A percentile compares a stretch with the other conserved stretches of the same genome.
These are phyloP conservation scores for Heterotis niloticus DNA, from an alignment of 2,113 vertebrate genomes.

Conservation along the genomic window DNA sequence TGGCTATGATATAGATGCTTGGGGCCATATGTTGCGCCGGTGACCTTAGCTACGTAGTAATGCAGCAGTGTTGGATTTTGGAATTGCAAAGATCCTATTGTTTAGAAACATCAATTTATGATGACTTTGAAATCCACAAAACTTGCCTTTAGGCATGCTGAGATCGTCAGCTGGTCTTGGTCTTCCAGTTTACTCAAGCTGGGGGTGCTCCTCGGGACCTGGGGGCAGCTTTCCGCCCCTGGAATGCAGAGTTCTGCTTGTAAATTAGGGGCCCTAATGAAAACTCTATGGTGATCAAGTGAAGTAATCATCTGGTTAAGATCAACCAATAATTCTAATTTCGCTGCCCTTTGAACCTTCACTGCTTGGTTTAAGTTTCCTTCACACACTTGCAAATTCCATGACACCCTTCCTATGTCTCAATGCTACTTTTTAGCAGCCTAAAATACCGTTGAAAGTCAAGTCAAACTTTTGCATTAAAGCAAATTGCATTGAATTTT, in stretches of 20 bases:
- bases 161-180: conserved; percentile 39
- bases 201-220: conserved; percentile 73
- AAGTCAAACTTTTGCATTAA: conserved; percentile 27
- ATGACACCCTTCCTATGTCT: conserved; percentile 45
- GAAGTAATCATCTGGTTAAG: conserved; percentile 99
- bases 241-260: conserved; percentile 88
- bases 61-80: too few relatives aligned
- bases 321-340: conserved; percentile 98
- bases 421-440: conserved; percentile 3
- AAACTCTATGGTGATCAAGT: conserved; percentile 89
- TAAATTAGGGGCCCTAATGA: conserved; percentile 97
- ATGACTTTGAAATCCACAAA: background rate
- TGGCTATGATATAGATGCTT: too few relatives aligned
- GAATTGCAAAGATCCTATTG: background rate
- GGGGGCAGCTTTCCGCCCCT: conserved; percentile 68
- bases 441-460: conserved; percentile 26
- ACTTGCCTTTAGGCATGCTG: background rate
- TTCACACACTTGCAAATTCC: conserved; percentile 85
- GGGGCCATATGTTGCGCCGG: too few relatives aligned
- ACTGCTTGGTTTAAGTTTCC: conserved; percentile 91
- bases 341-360: conserved; percentile 84
- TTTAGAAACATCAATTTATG: conserved; percentile 3
- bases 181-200: conserved; percentile 17
- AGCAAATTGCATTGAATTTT: too few relatives aligned
- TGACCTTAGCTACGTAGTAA: too few relatives aligned